Evolutionary conservation across 2,797 vertebrate species (phyloP).

Genomic region (Carcharodon carcharias): DNA sequence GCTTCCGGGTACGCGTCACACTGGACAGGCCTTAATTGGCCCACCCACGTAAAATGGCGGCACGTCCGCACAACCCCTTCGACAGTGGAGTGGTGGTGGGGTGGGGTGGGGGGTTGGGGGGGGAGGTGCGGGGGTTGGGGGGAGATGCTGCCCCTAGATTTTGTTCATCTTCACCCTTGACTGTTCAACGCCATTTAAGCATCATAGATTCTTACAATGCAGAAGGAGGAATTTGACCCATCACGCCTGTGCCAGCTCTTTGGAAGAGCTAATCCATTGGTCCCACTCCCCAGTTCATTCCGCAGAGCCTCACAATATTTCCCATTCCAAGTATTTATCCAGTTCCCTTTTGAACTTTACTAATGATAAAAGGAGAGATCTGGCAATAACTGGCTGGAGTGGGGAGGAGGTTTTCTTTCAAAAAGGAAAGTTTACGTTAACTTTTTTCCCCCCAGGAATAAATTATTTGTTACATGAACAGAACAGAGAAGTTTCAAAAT

Average conservation of each 20-base stretch:
- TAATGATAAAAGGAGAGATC: neutral
- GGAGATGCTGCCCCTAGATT: neutral
- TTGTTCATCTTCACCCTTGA: neutral
- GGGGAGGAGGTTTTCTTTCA: too few species aligned
- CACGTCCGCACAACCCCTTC: too few species aligned
- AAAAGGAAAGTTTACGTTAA: neutral
- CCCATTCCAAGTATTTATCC: neutral
- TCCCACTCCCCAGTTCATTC: too few species aligned
- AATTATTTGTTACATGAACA: neutral
- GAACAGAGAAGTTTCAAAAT: neutral
- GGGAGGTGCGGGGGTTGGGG: too few species aligned
- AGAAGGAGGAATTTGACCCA: neutral
- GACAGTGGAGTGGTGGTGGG: too few species aligned
- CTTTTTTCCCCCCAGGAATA: neutral
- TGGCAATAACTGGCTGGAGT: neutral
- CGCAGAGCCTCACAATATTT: neutral
- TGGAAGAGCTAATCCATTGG: neutral
- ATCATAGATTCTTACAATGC: neutral
- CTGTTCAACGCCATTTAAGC: neutral
- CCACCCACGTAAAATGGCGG: too few species aligned
- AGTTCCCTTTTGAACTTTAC: neutral
- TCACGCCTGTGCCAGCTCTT: neutral
- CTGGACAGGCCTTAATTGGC: too few species aligned
- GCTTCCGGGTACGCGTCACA: too few species aligned
- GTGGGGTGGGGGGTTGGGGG: too few species aligned